Evolutionary conservation across 2,113 vertebrate genomes (phyloP).

Genomic region (Oreochromis spilurus): DNA sequence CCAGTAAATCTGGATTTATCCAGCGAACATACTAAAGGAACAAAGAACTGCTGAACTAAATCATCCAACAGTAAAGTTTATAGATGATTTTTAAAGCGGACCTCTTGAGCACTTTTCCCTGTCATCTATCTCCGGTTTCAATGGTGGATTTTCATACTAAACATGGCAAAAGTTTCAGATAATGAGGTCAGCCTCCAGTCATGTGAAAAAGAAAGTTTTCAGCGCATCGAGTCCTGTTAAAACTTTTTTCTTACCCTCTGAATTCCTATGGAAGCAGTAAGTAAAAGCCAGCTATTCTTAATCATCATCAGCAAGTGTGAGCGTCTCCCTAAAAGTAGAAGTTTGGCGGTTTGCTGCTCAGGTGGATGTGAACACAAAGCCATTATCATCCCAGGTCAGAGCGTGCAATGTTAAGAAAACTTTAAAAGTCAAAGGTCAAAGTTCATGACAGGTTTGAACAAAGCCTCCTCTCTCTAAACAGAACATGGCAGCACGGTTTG

Average conservation of each 20-base stretch:
- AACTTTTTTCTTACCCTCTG: background rate
- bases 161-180: background rate
- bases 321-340: background rate
- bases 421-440: background rate
- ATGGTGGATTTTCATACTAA: background rate
- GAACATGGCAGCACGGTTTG: background rate
- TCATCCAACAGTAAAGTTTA: background rate
- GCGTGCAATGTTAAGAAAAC: background rate
- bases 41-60: background rate
- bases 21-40: background rate
- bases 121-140: background rate
- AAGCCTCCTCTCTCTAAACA: background rate
- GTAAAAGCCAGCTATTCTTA: background rate
- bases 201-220: background rate
- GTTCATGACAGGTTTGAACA: background rate
- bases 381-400: background rate
- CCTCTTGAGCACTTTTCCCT: background rate
- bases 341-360: background rate
- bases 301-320: background rate
- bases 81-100: background rate
- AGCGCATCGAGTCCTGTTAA: background rate
- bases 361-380: background rate
- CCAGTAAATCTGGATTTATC: background rate
- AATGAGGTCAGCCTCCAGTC: background rate
- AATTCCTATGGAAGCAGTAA: background rate